Evolutionary conservation across 2,888 invertebrate species (phyloP).

Genomic region (Listrodromus nycthemerus): DNA sequence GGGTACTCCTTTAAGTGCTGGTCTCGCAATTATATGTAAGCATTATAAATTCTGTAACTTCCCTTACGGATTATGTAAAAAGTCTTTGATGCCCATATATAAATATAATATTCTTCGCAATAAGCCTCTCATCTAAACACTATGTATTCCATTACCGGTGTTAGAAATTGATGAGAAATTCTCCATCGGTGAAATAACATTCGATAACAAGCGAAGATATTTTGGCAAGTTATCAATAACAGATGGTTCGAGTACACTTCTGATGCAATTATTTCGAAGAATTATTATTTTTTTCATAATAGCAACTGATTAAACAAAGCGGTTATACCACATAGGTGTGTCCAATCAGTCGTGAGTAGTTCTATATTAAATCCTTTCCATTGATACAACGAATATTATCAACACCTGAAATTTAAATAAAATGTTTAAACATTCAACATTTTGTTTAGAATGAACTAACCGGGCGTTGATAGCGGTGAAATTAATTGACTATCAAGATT

Average conservation of each 20-base stretch:
- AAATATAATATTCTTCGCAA: neutral
- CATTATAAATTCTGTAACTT: neutral
- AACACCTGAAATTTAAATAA: neutral
- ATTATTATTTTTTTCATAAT: neutral
- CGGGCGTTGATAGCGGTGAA: neutral
- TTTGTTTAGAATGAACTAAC: neutral
- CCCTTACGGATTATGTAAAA: neutral
- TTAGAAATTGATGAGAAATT: neutral
- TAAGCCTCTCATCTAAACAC: neutral
- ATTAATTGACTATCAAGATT: neutral
- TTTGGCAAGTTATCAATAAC: neutral
- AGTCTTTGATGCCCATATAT: neutral
- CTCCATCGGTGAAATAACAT: neutral
- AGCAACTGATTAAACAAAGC: neutral
- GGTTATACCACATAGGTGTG: neutral
- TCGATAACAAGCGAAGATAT: neutral
- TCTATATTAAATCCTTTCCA: neutral
- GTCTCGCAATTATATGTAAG: neutral
- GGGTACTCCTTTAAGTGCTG: neutral
- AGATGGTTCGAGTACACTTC: neutral
- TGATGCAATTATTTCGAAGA: neutral
- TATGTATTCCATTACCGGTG: neutral
- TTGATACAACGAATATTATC: no score
- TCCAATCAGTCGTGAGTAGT: neutral
- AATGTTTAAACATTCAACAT: neutral